Evolutionary conservation across 2,888 invertebrate species (phyloP), one percentile per base, ranked within the genome.

Genomic region (Tachystola acroxantha): DNA sequence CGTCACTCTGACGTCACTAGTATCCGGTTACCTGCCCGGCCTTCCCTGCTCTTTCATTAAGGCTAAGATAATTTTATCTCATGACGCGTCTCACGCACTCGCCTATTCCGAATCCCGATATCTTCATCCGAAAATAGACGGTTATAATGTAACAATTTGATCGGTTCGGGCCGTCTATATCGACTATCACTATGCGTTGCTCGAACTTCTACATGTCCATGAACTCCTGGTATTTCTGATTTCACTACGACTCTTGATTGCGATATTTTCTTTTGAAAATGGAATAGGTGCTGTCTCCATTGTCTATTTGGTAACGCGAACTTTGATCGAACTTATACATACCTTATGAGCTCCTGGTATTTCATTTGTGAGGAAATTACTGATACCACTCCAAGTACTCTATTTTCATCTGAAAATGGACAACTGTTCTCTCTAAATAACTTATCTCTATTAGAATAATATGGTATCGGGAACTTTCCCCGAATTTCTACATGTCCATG

Each of bases 61-160:
- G 73, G 77, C 66, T 77, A 53, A 61, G 80, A 82, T 85, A 85
- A 85, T 77, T 78, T 85, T 84, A 82, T 82, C 79, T 64, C 55
- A 69, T 84, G 84, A 85, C 81, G 81, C 65, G 64, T 37, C 49
- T 50, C 51, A 45, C 52, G 37, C 52, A 37, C 16, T 24, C 44
- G 46, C 51, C 49, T 53, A 53, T 56, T 50, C 55, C 66, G 62
- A 65, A 53, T 54, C 52, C 56, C 65, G 60, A 65, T 75, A 72
- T 64, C 68, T 62, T 52, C 55, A 56, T 60, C 55, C 75, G 41
- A 63, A 78, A 84, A 84, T 84, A 84, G 70, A 60, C 49, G 49
- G 36, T 43, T 44, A 52, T 50, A 60, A 58, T 44, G 51, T 50
- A 60, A 58, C 56, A 56, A 62, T 57, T 59, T 50, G 49, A 48